Evolutionary conservation across 2,113 vertebrate species (phyloP).

Genomic region (Eulacestoma nigropectus): DNA sequence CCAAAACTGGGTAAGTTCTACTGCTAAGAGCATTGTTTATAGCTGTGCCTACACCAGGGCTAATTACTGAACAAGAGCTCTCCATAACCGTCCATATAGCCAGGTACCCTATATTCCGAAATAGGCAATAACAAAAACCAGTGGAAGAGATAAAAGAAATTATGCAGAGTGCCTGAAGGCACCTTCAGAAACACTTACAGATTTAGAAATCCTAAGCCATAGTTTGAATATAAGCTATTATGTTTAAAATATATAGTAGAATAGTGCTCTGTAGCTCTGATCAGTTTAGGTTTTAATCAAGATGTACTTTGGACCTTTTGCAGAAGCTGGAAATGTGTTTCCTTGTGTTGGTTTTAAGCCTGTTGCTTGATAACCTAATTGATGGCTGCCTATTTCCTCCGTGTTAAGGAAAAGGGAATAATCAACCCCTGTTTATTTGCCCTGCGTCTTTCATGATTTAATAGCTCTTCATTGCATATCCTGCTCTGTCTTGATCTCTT

Average conservation of each 20-base stretch:
- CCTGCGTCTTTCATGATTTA: neutral
- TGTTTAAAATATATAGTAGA: neutral
- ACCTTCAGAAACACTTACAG: neutral
- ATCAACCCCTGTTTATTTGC: neutral
- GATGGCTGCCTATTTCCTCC: neutral
- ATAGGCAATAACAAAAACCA: neutral
- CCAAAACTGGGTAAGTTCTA: neutral
- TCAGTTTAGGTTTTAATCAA: neutral
- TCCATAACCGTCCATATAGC: neutral
- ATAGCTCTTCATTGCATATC: neutral
- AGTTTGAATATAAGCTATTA: neutral
- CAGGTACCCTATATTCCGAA: neutral
- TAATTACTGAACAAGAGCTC: neutral
- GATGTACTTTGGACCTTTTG: neutral
- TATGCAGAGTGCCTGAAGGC: neutral
- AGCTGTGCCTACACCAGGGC: neutral
- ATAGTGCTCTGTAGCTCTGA: neutral
- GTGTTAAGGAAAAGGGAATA: neutral
- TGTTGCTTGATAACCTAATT: neutral
- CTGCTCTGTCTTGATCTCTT: neutral
- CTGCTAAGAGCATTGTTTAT: neutral
- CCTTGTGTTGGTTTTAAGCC: neutral
- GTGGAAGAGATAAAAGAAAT: neutral
- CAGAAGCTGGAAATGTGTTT: neutral
- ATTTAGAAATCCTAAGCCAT: neutral